A percentile compares a stretch with the other conserved stretches of the same genome.
These are phyloP conservation scores for Suncus etruscus DNA, from an alignment of 2,113 vertebrate genomes.

Conservation along the genomic window DNA sequence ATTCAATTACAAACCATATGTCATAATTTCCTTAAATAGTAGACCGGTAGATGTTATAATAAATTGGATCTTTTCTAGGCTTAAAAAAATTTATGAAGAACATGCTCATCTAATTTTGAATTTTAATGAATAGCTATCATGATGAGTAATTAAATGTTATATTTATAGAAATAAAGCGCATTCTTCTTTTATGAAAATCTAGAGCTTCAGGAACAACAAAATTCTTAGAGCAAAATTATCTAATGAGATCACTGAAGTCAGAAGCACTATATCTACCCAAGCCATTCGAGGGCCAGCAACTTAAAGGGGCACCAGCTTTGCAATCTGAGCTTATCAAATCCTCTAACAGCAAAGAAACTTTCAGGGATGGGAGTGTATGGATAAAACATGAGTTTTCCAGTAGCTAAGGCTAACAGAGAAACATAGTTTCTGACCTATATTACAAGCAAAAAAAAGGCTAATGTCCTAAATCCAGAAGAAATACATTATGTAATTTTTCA, in stretches of 20 bases:
- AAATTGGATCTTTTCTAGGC: conserved; percentile 68
- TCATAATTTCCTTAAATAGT: conserved; percentile 80
- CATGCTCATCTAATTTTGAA: conserved; percentile 78
- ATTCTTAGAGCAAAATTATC: conserved; percentile 45
- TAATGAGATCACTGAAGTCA: conserved; percentile 64
- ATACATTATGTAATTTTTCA: conserved; percentile 30
- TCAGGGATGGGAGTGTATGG: neutral
- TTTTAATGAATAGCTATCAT: conserved; percentile 78
- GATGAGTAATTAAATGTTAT: conserved; percentile 80
- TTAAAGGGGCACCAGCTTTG: neutral
- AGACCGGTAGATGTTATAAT: conserved; percentile 67
- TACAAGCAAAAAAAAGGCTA: conserved; percentile 36
- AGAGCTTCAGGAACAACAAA: conserved; percentile 79
- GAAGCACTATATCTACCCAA: conserved; percentile 30
- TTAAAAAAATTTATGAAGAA: conserved; percentile 74
- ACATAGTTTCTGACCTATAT: conserved; percentile 32
- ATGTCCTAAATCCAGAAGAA: conserved; percentile 30
- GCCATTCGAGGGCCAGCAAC: neutral
- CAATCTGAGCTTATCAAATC: neutral
- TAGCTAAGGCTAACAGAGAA: conserved; percentile 45
- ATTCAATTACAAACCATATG: conserved; percentile 78
- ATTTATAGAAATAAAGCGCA: conserved; percentile 79
- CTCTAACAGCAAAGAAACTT: neutral
- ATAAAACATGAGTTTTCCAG: neutral
- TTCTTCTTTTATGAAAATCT: conserved; percentile 74